Evolutionary conservation across 1,140 invertebrate genomes (phyloP), one percentile per base, ranked within the genome.

Genomic region (Bombus haemorrhoidalis): DNA sequence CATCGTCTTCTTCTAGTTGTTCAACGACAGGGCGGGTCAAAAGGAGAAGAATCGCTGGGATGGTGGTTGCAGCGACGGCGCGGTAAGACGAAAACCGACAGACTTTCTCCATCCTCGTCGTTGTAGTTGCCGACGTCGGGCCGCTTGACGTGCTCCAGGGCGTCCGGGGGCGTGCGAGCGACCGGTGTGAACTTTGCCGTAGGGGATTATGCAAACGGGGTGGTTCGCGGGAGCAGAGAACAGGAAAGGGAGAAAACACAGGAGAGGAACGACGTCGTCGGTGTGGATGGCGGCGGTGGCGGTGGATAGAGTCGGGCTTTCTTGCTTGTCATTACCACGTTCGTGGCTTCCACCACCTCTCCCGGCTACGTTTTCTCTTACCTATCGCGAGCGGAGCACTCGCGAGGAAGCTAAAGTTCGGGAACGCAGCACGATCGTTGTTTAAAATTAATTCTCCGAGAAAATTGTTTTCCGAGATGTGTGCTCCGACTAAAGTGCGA

Each of bases 131-230:
- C 76, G 77, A 66, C 88, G 86, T 83, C 71, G 84, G 78, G 74
- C 71, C 83, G 77, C 83, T 86, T 82, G 86, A 86, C 77, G 77
- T 62, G 77, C 79, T 89, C 81, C 69, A 34, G 43, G 71, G 73
- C 72, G 77, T 91, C 69, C 83, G 89, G 81, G 81, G 87, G 90
- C 78, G 89, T 86, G 86, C 87, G 87, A 89, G 90, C 87, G 89
- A 91, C 89, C 90, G 77, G 90, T 91, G 90, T 89, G 90, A 91
- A 91, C 87, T 91, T 91, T 83, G 90, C 90, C 90, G 90, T 91
- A 86, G 87, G 90, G 90, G 90, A 91, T 91, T 91, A 91, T 91
- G 90, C 87, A 91, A 91, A 90, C 87, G 78, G 87, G 86, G 74
- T 75, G 87, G 84, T 89, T 89, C 84, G 87, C 68, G 88, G 75